Evolutionary conservation across 1,140 invertebrate species (phyloP).

Genomic region (Cydia strobilella): DNA sequence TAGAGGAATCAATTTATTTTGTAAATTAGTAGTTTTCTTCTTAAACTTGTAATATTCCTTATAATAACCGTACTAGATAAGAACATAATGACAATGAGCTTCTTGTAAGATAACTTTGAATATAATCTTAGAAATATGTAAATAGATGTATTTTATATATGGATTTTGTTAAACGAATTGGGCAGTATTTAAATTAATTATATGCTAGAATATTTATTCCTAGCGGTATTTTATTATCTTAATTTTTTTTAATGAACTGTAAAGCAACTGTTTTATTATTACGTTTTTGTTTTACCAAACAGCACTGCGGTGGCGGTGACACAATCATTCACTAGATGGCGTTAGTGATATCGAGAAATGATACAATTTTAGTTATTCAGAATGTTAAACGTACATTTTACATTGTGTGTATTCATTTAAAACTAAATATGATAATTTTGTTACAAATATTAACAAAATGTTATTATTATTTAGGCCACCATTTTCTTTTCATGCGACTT

Average conservation of each 20-base stretch:
- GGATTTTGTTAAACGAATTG: not conserved
- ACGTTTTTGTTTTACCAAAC: not conserved
- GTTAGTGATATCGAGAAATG: not conserved
- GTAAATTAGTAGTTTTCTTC: too few relatives aligned
- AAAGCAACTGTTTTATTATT: too few relatives aligned
- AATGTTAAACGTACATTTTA: not conserved
- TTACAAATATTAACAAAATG: too few relatives aligned
- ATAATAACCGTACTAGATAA: not conserved
- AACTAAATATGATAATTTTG: too few relatives aligned
- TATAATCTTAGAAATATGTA: constrained; percentile 1
- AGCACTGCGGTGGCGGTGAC: not conserved
- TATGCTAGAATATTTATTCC: not conserved
- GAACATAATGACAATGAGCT: constrained; percentile 22
- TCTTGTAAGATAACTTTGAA: constrained; percentile 13
- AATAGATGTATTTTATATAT: not conserved
- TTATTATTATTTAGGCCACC: not conserved
- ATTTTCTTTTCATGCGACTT: not conserved
- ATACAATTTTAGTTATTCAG: not conserved
- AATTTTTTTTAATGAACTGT: too few relatives aligned
- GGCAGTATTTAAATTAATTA: not conserved
- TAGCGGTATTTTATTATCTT: not conserved
- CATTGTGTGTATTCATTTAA: too few relatives aligned
- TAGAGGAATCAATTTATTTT: too few relatives aligned
- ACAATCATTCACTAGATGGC: not conserved
- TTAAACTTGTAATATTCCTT: not conserved